These are phyloP conservation scores for Scomberomorus guttatus DNA, from an alignment of 2,797 vertebrate species.

Conservation along the genomic window DNA sequence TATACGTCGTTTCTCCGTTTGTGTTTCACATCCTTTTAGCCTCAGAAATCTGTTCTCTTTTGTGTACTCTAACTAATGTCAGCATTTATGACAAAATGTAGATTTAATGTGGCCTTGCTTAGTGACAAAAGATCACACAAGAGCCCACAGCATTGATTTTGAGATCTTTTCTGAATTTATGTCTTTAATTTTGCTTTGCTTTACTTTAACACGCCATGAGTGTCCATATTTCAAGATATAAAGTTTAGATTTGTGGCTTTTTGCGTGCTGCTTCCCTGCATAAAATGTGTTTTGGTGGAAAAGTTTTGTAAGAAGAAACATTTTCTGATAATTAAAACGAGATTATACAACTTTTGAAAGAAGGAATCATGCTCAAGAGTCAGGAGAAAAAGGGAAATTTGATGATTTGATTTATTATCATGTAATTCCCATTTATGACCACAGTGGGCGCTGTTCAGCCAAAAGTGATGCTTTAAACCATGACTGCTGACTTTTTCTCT, in stretches of 20 bases:
- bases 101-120: not conserved
- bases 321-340: not conserved
- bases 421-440: not conserved
- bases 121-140: not conserved
- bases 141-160: not conserved
- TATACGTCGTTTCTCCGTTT: conserved; percentile 20
- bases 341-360: not conserved
- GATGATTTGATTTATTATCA: not conserved
- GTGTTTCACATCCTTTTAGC: conserved; percentile 20
- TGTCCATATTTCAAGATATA: not conserved
- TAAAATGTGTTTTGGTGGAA: not conserved
- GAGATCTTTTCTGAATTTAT: not conserved
- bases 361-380: not conserved
- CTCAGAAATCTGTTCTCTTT: conserved; percentile 19
- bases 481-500: not conserved
- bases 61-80: conserved; percentile 19
- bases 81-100: not conserved
- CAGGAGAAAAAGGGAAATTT: not conserved
- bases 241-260: not conserved
- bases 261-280: not conserved
- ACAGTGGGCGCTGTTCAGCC: not conserved
- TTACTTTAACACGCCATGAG: not conserved
- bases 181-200: not conserved
- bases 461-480: not conserved
- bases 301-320: not conserved